phyloP scores from a whole-genome alignment of 2,888 invertebrate genomes.

The Deladenus siricidicola region DNA sequence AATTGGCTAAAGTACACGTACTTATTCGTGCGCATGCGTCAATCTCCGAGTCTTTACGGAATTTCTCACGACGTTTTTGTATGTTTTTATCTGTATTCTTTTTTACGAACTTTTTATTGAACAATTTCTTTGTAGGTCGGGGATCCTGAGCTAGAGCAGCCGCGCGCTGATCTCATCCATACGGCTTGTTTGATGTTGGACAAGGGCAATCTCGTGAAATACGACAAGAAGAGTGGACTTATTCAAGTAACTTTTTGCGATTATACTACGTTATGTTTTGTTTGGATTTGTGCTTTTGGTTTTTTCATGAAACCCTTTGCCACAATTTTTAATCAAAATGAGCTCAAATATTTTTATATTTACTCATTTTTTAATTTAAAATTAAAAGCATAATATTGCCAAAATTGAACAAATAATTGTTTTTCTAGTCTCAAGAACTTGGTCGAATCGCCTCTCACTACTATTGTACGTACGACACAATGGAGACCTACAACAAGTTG shows the following conservation, averaged over 20 bases:
- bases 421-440: conserved; percentile 69
- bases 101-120: conserved; percentile 1
- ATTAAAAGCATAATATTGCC: too few relatives aligned
- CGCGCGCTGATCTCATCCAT: conserved; percentile 86
- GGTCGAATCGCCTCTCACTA: conserved; percentile 96
- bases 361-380: too few relatives aligned
- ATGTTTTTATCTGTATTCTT: neutral
- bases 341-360: too few relatives aligned
- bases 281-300: neutral
- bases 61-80: conserved; percentile 58
- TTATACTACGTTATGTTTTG: neutral
- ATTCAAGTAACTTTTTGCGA: conserved; percentile 59
- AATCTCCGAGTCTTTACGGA: conserved; percentile 80
- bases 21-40: conserved; percentile 85
- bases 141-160: conserved; percentile 76
- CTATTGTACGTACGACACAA: conserved; percentile 93
- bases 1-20: conserved; percentile 94
- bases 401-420: conserved; percentile 56
- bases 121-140: conserved; percentile 59
- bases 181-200: conserved; percentile 84
- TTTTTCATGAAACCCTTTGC: neutral
- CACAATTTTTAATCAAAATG: too few relatives aligned
- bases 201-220: conserved; percentile 85
- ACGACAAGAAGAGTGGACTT: conserved; percentile 83
- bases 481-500: conserved; percentile 90